Base-by-base conservation (phyloP, 2,888 invertebrate species). In the Elysia crispata region DNA sequence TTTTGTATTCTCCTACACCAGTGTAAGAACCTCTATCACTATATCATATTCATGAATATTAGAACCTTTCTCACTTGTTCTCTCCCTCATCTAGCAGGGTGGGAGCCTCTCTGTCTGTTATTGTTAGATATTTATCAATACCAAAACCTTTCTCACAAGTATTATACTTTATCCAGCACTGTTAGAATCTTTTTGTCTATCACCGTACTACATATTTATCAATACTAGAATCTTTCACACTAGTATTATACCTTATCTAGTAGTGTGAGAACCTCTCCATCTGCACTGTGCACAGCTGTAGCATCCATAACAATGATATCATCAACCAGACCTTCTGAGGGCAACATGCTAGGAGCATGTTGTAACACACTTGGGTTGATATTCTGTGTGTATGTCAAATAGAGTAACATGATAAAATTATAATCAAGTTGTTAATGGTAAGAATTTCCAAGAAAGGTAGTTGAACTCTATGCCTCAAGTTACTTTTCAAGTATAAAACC, bases 231-330 rank as follows among this genome's bases (percentile, higher is more conserved):
- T 11, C 11, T 6, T 41, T 41, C 3, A 6, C 41, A 41, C 41
- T 41, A 41, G 11, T 11, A 6, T 3, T 69, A 20, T 82, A 90
- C 91, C 86, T 89, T 89, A 66, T 91, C 89, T 62, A 86, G 80
- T 0, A 92, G 86, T 11, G 79, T 77, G 57, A 92, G 86, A 15
- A 86, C 82, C 79, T 92, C 92, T 20, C 92, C 92, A 75, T 91
- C 91, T 5, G 84, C 82, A 80, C 91, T 91, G 62, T 85, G 84
- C 6, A 92, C 90, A 8, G 90, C 87, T 13, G 86, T 85, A 31
- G 91, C 91, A 81, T 91, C 91, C 84, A 89, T 86, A 31, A 87
- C 83, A 5, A 87, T 85, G 20, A 86, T 82, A 33, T 91, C 91
- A 80, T 90, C 90, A 1, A 86, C 85, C 54, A 88, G 81, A 15